phyloP scores from a whole-genome alignment of 53 echinoderm and acorn worm species.

The Arbacia lixula region DNA sequence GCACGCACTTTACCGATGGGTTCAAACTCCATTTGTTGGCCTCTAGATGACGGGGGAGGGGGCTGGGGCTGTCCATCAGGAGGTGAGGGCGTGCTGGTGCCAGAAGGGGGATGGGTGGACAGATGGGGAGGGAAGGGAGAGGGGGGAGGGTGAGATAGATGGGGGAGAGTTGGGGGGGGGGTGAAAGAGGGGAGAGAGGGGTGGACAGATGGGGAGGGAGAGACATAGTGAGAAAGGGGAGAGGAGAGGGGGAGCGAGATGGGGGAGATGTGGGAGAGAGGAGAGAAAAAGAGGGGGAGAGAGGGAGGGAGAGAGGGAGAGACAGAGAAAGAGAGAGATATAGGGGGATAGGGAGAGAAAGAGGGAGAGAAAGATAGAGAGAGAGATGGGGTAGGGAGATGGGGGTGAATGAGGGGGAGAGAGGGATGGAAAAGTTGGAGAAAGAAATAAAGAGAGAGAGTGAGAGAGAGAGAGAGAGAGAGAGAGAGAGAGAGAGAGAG shows the following conservation, averaged over 20 bases:
- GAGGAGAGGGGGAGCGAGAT: not conserved
- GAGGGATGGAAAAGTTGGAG: no score
- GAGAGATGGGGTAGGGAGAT: no score
- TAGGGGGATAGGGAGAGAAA: no score
- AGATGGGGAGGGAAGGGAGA: not conserved
- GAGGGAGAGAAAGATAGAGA: no score
- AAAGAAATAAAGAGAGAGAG: no score
- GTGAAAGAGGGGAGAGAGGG: not conserved
- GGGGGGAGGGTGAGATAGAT: not conserved
- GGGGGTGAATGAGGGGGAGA: no score
- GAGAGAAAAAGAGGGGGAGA: no score
- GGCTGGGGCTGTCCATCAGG: constrained; percentile 16
- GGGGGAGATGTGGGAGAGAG: not conserved
- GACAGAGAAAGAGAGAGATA: not conserved
- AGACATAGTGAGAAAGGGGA: not conserved
- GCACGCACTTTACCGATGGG: constrained; percentile 29
- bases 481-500: no score
- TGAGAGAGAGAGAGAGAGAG: no score
- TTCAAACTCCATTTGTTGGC: constrained; percentile 44
- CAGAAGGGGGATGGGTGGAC: not conserved
- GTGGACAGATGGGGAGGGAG: not conserved
- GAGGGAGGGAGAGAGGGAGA: not conserved
- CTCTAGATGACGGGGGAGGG: constrained; percentile 15
- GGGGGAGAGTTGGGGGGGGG: not conserved
- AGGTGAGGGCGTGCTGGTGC: not conserved